A percentile compares a stretch with the other conserved stretches of the same genome.
Evolutionary conservation across 2,797 vertebrate genomes (phyloP).

Genomic region (Garrulus glandarius): DNA sequence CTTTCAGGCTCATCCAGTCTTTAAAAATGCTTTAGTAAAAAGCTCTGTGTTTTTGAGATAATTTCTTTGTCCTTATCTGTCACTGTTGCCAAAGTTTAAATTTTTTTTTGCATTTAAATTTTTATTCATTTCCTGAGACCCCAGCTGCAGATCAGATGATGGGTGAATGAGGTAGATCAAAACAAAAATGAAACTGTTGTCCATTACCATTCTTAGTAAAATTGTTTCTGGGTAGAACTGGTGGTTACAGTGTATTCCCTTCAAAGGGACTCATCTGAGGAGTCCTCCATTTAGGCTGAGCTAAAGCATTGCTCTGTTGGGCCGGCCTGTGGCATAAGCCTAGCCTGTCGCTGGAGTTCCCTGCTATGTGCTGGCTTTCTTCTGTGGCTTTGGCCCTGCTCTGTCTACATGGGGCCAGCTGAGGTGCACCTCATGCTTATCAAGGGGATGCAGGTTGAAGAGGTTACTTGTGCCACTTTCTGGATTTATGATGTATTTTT

Average conservation of each 20-base stretch:
- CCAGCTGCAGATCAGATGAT: background rate
- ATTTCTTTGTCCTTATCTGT: background rate
- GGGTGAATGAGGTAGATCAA: background rate
- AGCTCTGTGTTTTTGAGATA: background rate
- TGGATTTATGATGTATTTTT: background rate
- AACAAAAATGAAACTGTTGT: background rate
- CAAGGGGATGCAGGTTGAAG: background rate
- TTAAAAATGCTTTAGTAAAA: background rate
- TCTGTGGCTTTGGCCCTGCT: background rate
- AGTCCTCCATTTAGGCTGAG: rapidly evolving
- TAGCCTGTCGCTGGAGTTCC: background rate
- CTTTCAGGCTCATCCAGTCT: background rate
- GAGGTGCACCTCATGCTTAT: rapidly evolving
- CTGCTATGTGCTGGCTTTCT: background rate
- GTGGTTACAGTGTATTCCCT: background rate
- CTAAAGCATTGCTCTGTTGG: background rate
- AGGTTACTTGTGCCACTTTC: background rate
- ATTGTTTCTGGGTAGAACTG: background rate
- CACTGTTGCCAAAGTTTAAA: background rate
- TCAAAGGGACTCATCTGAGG: background rate
- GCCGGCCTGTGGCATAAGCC: background rate
- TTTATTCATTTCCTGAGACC: background rate
- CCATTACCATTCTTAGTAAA: background rate
- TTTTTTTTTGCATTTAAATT: background rate
- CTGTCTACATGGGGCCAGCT: background rate